These are phyloP conservation scores for Dendrocincla tyrannina DNA, from an alignment of 2,797 vertebrate genomes.

Conservation along the genomic window DNA sequence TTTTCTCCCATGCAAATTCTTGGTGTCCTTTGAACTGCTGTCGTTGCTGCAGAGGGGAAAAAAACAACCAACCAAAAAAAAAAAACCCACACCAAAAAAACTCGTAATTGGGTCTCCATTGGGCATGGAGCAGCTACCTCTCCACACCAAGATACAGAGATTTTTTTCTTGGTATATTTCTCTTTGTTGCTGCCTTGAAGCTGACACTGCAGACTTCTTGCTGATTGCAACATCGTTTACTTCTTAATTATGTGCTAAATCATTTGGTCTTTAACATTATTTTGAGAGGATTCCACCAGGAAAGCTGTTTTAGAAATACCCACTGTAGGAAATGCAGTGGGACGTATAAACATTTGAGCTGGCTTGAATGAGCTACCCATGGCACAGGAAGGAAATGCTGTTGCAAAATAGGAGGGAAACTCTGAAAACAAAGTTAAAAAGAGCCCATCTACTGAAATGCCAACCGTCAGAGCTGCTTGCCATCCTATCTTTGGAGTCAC, in stretches of 20 bases:
- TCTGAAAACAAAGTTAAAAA: neutral
- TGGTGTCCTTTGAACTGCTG: neutral
- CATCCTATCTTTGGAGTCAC: neutral
- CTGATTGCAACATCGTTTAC: neutral
- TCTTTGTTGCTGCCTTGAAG: neutral
- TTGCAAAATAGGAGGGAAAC: neutral
- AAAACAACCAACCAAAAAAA: neutral
- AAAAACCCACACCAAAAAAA: too few relatives aligned
- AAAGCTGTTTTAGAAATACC: neutral
- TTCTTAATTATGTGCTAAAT: slow-evolving; percentile 41
- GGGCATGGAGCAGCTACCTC: neutral
- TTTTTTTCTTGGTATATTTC: neutral
- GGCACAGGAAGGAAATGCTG: neutral
- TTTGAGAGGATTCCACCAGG: neutral
- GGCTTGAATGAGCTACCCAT: neutral
- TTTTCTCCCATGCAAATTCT: neutral
- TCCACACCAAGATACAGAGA: neutral
- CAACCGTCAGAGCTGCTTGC: neutral
- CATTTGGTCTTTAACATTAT: neutral
- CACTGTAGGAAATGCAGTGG: neutral
- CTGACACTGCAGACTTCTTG: neutral
- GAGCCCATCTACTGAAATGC: neutral
- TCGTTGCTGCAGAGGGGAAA: neutral
- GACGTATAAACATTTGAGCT: neutral
- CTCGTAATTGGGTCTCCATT: neutral